Base-by-base conservation (phyloP, 2,888 invertebrate species). In the Eudemis profundana region DNA sequence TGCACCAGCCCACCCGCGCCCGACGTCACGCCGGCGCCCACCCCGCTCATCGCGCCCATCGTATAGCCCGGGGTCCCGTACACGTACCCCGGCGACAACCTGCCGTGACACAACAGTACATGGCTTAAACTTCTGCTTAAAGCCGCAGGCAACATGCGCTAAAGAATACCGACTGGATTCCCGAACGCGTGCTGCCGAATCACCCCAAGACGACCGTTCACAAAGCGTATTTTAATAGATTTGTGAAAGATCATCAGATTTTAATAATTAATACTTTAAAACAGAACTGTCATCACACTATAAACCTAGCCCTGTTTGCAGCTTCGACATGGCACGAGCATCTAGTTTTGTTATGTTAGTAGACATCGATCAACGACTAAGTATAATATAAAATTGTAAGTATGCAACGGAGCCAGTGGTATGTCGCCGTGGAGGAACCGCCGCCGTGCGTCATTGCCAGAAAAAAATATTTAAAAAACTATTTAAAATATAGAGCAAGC, bases 21-120 rank as follows among this genome's bases (percentile, higher is more conserved):
- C 4, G 93, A 86, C 54, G 93, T 89, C 54, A 94, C 93, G 12
- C 86, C 88, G 61, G 82, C 86, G 38, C 87, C 81, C 66, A 89
- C 87, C 44, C 90, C 90, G 69, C 96, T 95, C 76, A 96, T 95
- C 75, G 95, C 95, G 81, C 95, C 95, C 86, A 96, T 93, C 57
- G 57, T 51, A 87, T 96, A 96, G 72, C 96, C 94, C 53, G 96
- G 96, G 68, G 96, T 95, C 74, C 96, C 95, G 72, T 92, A 92
- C 88, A 96, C 94, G 90, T 96, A 96, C 53, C 96, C 95, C 46
- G 91, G 92, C 27, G 92, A 91, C 79, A 92, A 85, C 85, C 92
- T 92, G 90, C 72, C 81, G 70, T 70, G 72, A 73, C 67, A 68
- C 50, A 68, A 40, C 67, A 56, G 40, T 51, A 65, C 62, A 61